A percentile compares a stretch with the other conserved stretches of the same genome.
phyloP scores from a whole-genome alignment of 1,140 invertebrate genomes.

The Cotesia chilonis region DNA sequence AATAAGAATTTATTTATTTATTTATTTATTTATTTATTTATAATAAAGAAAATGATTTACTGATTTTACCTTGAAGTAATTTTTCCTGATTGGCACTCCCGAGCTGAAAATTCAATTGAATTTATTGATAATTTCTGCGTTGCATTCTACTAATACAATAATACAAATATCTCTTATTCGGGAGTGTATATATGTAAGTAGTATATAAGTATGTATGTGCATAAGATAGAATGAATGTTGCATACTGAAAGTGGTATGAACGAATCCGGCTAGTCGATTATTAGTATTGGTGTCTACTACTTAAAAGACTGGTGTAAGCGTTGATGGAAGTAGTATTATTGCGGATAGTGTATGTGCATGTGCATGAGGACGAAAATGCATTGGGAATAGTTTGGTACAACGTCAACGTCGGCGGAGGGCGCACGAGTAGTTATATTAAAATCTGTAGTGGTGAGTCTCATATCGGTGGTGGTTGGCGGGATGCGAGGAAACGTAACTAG shows the following conservation, averaged over 20 bases:
- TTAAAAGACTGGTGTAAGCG: conserved; percentile 16
- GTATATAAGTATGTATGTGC: neutral
- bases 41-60: too few relatives aligned
- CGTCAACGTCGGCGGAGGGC: conserved; percentile 10
- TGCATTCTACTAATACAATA: too few relatives aligned
- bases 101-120: too few relatives aligned
- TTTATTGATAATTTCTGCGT: too few relatives aligned
- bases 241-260: conserved; percentile 26
- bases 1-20: neutral
- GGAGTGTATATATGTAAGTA: neutral
- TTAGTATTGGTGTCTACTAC: conserved; percentile 15
- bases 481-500: conserved; percentile 23
- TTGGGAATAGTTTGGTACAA: neutral
- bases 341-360: neutral
- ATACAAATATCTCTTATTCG: too few relatives aligned
- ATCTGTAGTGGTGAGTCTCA: conserved; percentile 6
- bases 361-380: conserved; percentile 22
- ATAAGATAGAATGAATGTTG: conserved; percentile 8
- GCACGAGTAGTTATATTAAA: conserved; percentile 9
- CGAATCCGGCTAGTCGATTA: conserved; percentile 2
- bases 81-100: too few relatives aligned
- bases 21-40: too few relatives aligned
- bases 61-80: too few relatives aligned
- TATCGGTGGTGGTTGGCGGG: conserved; percentile 20
- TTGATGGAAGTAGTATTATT: conserved; percentile 41